Conservation (phyloP, 2,797 vertebrate species). For the Danio albolineatus region DNA sequence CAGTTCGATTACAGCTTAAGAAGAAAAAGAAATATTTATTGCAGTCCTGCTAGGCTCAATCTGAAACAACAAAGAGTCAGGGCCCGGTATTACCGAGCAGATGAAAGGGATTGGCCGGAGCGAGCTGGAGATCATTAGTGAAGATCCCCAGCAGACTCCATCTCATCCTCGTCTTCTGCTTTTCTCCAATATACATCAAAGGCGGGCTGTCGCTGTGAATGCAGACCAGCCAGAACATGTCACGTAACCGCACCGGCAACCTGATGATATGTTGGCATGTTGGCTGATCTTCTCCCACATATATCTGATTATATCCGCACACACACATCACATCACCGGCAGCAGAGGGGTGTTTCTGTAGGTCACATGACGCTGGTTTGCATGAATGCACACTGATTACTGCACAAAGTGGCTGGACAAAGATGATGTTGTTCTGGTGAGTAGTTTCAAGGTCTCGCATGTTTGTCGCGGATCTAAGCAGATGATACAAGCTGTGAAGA, state of each 20-base stretch:
- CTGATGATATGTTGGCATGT: constrained; percentile 10
- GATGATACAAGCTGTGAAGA: too few species aligned
- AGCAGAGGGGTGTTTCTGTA: background rate
- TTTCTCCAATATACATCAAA: constrained; percentile 78
- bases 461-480: background rate
- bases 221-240: constrained; percentile 65
- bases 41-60: constrained; percentile 23
- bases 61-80: constrained; percentile 42
- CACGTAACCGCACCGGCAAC: constrained; percentile 53
- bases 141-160: constrained; percentile 53
- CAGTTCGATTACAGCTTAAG: constrained; percentile 26
- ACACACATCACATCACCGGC: background rate
- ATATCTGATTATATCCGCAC: constrained; percentile 1
- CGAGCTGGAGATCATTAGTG: constrained; percentile 73
- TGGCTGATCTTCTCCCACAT: constrained; percentile 17
- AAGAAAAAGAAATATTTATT: constrained; percentile 44
- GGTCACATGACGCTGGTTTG: constrained; percentile 7
- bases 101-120: constrained; percentile 40
- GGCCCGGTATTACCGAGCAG: constrained; percentile 13
- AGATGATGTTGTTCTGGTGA: background rate
- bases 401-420: background rate
- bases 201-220: constrained; percentile 52
- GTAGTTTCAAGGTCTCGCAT: background rate
- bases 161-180: constrained; percentile 33
- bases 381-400: constrained; percentile 6